phyloP scores from a whole-genome alignment of 1,140 invertebrate genomes.

The Leptopilina clavipes region DNA sequence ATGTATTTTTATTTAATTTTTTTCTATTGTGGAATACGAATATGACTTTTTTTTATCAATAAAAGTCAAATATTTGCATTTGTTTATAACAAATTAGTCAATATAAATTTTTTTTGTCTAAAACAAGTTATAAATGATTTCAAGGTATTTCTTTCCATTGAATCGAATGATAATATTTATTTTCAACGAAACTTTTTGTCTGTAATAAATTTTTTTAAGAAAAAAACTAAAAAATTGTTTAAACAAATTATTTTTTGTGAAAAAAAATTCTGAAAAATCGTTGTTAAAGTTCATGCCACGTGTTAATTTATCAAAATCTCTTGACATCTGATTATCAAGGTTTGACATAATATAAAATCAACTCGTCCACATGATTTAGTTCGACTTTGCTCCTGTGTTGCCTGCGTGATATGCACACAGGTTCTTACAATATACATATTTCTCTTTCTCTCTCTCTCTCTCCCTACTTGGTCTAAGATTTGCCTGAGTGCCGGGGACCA shows the following conservation, averaged over 20 bases:
- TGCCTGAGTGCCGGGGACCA: conserved; percentile 35
- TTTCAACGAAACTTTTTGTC: not conserved
- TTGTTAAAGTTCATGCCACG: too few species aligned
- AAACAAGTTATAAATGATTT: not conserved
- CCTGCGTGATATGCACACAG: not conserved
- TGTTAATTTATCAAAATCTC: not conserved
- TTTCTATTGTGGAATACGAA: too few species aligned
- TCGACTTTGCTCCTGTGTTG: conserved; percentile 4
- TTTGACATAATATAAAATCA: not conserved
- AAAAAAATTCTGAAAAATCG: too few species aligned
- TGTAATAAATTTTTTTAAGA: not conserved
- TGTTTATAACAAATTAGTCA: too few species aligned
- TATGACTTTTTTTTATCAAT: too few species aligned
- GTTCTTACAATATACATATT: too few species aligned
- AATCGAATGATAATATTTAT: conserved; percentile 27
- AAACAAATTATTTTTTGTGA: not conserved
- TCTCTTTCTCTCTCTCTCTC: not conserved
- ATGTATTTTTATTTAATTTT: too few species aligned
- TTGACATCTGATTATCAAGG: not conserved
- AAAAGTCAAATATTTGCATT: too few species aligned
- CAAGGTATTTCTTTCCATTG: not conserved
- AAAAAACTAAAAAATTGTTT: not conserved
- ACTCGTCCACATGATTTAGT: not conserved
- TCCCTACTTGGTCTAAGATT: conserved; percentile 8
- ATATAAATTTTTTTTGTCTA: too few species aligned